These are phyloP conservation scores for Noctua janthina DNA, from an alignment of 2,888 invertebrate species.

Conservation along the genomic window DNA sequence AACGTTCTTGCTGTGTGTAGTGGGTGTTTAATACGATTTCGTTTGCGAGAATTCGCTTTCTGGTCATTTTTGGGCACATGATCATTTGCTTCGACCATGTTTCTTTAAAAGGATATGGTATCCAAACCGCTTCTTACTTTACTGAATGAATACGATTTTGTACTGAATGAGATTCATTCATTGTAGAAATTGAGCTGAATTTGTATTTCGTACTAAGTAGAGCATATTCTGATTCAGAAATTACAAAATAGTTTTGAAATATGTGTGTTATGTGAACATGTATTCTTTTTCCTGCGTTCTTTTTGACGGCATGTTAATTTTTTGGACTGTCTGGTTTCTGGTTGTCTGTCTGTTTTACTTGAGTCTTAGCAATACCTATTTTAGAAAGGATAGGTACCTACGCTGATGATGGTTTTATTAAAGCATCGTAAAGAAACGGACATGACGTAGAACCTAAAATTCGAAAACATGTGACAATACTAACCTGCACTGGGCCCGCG, in stretches of 20 bases:
- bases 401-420: background rate
- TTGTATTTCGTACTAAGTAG: background rate
- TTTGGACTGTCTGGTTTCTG: too few species aligned
- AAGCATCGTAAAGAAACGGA: background rate
- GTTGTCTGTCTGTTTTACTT: background rate
- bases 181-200: background rate
- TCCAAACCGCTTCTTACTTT: background rate
- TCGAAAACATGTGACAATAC: background rate
- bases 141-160: slow-evolving; percentile 39
- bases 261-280: background rate
- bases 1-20: slow-evolving; percentile 8
- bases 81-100: slow-evolving; percentile 21
- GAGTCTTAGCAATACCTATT: background rate
- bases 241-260: background rate
- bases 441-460: background rate
- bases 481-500: too few species aligned
- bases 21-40: slow-evolving; percentile 56
- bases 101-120: slow-evolving; percentile 35
- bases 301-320: background rate
- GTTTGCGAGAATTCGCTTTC: slow-evolving; percentile 17
- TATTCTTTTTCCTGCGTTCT: background rate
- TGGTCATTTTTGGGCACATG: slow-evolving; percentile 40
- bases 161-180: slow-evolving; percentile 18
- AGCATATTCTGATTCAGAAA: background rate
- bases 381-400: too few species aligned